Conservation (phyloP, 2,113 vertebrate genomes). For the Nothobranchius furzeri region DNA sequence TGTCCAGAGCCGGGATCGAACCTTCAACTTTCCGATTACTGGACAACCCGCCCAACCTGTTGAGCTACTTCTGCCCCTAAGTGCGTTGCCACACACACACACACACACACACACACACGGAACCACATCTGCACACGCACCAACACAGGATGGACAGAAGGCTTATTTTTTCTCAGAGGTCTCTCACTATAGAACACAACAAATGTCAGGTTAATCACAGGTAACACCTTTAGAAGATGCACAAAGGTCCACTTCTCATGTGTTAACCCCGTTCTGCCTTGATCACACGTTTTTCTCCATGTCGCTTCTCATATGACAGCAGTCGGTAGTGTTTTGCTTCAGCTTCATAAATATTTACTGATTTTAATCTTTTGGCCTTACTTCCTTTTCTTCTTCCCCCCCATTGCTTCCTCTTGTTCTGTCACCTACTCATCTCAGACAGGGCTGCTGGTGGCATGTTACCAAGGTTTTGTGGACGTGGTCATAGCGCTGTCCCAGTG, state of each 20-base stretch:
- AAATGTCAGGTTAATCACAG: conserved; percentile 38
- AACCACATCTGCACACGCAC: no score
- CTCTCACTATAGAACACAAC: conserved; percentile 45
- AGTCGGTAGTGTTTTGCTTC: conserved; percentile 28
- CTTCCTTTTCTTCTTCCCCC: neutral
- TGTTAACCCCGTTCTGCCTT: conserved; percentile 7
- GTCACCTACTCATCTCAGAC: conserved; percentile 76
- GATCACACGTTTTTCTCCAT: conserved; percentile 10
- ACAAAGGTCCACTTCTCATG: conserved; percentile 25
- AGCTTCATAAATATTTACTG: conserved; percentile 10
- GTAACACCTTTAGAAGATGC: conserved; percentile 36
- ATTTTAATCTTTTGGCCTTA: conserved; percentile 13
- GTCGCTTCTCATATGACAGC: conserved; percentile 16
- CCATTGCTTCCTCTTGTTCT: conserved; percentile 7
- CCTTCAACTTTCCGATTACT: no score
- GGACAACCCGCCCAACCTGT: no score
- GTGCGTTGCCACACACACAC: no score
- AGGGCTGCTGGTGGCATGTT: conserved; percentile 92
- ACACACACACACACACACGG: no score
- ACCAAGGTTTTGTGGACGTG: conserved; percentile 92
- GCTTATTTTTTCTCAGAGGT: neutral
- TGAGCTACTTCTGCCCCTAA: no score
- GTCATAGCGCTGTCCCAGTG: conserved; percentile 91
- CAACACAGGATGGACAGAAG: conserved; percentile 1
- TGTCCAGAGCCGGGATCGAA: no score